Base-by-base conservation (phyloP, 2,888 invertebrate genomes). In the Eristalis tenax region DNA sequence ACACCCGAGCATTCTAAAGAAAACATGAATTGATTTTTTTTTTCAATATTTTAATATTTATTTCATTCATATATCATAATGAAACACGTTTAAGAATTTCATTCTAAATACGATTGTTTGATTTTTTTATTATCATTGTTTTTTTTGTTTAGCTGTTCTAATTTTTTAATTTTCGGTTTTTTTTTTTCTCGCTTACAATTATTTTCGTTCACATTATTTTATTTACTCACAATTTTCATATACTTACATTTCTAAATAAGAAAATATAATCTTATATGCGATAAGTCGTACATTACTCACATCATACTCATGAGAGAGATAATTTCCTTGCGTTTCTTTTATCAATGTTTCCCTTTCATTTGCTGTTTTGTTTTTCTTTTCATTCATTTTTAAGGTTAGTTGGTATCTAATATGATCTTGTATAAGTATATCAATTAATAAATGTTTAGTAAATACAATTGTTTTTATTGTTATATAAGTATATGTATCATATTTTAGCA, bases 241-340 rank as follows among this genome's bases (percentile, higher is more conserved):
- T 84, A 82, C 86, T 86, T 86, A 86, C 65, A 61, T 78, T 40
- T 78, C 86, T 86, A 86, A 82, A 86, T 86, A 86, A 86, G 86
- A 86, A 86, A 86, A 86, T 86, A 86, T 82, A 86, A 86, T 83
- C 78, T 59, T 86, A 86, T 86, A 86, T 86, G 86, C 86, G 83
- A 86, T 86, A 86, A 86, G 86, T 86, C 86, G 86, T 86, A 86
- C 70, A 71, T 85, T 77, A 76, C 71, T 79, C 68, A 71, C 77
- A n/a, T 50, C 50, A 84, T 84, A 77, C 78, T 82, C 82, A 78
- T 74, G 82, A 86, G 77, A 82, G 82, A 77, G 81, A 83, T 79
- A 78, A 50, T 50, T 86, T 79, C 82, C 78, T 83, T 86, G 83
- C 79, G 78, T 82, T 71, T 81, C 56, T 15, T 50, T 64, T 23